Percentiles rank a stretch among this genome's conserved stretches.
phyloP scores from a whole-genome alignment of 2,888 invertebrate species.

The Himalopsyche kuldschensis region DNA sequence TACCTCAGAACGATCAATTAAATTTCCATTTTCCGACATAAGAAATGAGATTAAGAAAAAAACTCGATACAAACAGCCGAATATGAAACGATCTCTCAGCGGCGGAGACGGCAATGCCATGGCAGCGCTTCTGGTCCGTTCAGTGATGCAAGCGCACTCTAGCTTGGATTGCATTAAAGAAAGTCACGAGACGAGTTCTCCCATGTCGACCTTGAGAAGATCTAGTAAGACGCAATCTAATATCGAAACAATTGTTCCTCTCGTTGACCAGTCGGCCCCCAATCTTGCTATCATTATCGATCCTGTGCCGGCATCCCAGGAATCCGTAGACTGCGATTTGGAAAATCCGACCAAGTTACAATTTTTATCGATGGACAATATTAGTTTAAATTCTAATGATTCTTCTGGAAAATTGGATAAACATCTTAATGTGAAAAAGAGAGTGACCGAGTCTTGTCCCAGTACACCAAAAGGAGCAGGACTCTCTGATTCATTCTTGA shows the following conservation, averaged over 20 bases:
- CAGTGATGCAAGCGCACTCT: slow-evolving; percentile 63
- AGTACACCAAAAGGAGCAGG: slow-evolving; percentile 47
- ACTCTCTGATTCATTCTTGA: slow-evolving; percentile 50
- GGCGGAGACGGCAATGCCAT: slow-evolving; percentile 62
- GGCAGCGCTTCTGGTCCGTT: slow-evolving; percentile 68
- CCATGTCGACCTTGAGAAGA: slow-evolving; percentile 50
- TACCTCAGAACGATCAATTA: slow-evolving; percentile 53
- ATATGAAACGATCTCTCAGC: slow-evolving; percentile 48
- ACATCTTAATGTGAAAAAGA: slow-evolving; percentile 15
- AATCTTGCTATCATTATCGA: slow-evolving; percentile 33
- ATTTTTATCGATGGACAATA: slow-evolving; percentile 51
- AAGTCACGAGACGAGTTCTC: slow-evolving; percentile 56
- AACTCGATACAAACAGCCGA: slow-evolving; percentile 52
- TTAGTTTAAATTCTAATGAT: slow-evolving; percentile 42
- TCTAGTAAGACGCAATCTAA: slow-evolving; percentile 46
- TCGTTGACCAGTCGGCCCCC: slow-evolving; percentile 15
- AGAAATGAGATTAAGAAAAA: slow-evolving; percentile 54
- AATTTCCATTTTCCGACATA: slow-evolving; percentile 52
- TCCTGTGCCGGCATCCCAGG: not conserved
- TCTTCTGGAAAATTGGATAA: slow-evolving; percentile 41
- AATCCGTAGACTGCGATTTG: not conserved
- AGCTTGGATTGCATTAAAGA: slow-evolving; percentile 63
- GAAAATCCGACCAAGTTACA: slow-evolving; percentile 44
- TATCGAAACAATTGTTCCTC: slow-evolving; percentile 7
- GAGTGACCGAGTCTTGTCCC: slow-evolving; percentile 53